phyloP scores from a whole-genome alignment of 2,113 vertebrate species.

The Psammodynastes pulverulentus region DNA sequence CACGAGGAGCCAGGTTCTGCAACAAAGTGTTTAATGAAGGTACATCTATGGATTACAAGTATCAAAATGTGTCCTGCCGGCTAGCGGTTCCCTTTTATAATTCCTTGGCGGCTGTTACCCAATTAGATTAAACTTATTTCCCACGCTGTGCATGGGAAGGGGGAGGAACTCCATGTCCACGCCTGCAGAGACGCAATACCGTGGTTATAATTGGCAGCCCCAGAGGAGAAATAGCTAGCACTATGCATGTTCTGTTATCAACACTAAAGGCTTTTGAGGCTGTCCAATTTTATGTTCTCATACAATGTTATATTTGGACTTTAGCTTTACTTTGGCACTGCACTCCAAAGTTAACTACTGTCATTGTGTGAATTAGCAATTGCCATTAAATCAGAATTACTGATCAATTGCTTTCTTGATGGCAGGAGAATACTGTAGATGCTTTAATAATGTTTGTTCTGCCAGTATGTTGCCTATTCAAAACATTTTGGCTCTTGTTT shows the following conservation, averaged over 20 bases:
- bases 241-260: background rate
- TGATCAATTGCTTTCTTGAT: background rate
- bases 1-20: too few relatives aligned
- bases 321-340: constrained; percentile 6
- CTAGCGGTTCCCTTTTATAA: too few relatives aligned
- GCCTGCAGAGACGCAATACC: too few relatives aligned
- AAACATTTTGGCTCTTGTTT: constrained; percentile 11
- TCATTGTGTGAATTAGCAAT: constrained; percentile 15
- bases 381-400: constrained; percentile 6
- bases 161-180: too few relatives aligned
- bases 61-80: too few relatives aligned
- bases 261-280: background rate
- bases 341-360: constrained; percentile 8
- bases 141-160: too few relatives aligned
- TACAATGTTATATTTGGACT: constrained; percentile 7
- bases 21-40: too few relatives aligned
- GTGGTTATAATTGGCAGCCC: background rate
- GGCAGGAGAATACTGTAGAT: background rate
- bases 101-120: too few relatives aligned
- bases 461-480: constrained; percentile 10
- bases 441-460: constrained; percentile 29
- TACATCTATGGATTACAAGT: too few relatives aligned
- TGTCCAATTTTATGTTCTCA: background rate
- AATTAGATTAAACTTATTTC: too few relatives aligned
- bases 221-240: background rate